Base-by-base conservation (phyloP, 2,888 invertebrate genomes). In the Rhagophthalmus giganteus region DNA sequence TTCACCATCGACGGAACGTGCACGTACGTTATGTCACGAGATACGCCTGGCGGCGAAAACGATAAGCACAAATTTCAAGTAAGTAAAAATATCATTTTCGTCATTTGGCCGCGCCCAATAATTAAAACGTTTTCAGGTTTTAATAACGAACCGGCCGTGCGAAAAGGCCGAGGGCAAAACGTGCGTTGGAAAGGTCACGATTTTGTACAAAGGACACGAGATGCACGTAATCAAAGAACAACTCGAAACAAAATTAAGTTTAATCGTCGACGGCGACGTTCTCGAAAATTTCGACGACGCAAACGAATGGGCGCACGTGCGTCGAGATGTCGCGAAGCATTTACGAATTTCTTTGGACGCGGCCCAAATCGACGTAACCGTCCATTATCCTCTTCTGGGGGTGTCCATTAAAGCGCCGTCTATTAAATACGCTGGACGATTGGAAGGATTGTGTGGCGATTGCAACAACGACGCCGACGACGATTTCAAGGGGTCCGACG, bases 1-100 rank as follows among this genome's bases (percentile, higher is more conserved):
- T 85, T 88, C 60, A 87, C 87, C 0, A 87, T 89, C 72, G 84
- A 87, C 58, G 90, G 90, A 2, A 90, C 90, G 70, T 94, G 94
- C 71, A 89, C 89, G 0, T 93, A 92, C 69, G 77, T 92, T 12
- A 81, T 91, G 40, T 86, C 90, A 0, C 76, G 87, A 25, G 85
- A 87, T 71, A 74, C 78, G 31, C 34, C 67, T 2, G 38, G 55
- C 9, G 77, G 78, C 28, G 67, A 77, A 0, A 77, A 79, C 0
- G 80, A 79, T 6, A 70, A 70, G 9, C 70, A 77, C 67, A 59
- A 79, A 73, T 77, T 79, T 68, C 74, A 81, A 74, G 71, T 82
- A 63, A 54, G 33, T 40, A n/a, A n/a, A n/a, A n/a, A n/a, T n/a
- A n/a, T n/a, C n/a, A n/a, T n/a, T n/a, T n/a, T n/a, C n/a, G n/a